Conservation (phyloP, 2,797 vertebrate species). For the Sphenodon punctatus region DNA sequence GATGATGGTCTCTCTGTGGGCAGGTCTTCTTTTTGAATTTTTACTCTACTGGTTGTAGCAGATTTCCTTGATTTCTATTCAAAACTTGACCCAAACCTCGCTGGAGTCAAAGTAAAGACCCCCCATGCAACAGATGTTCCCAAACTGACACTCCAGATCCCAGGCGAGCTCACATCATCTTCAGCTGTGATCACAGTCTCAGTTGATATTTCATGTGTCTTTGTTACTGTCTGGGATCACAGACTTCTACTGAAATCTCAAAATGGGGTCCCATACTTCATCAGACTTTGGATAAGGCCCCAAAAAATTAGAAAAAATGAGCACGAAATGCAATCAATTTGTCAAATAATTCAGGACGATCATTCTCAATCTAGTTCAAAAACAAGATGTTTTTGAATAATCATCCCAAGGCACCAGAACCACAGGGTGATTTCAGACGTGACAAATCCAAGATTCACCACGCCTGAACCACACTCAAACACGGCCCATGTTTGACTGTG, state of each 20-base stretch:
- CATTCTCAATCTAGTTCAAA: background rate
- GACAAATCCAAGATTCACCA: no score
- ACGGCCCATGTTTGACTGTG: no score
- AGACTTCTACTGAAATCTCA: no score
- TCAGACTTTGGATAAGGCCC: background rate
- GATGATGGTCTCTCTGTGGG: no score
- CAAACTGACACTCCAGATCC: no score
- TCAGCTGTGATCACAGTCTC: no score
- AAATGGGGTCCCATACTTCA: no score
- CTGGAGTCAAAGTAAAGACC: background rate
- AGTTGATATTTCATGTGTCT: no score
- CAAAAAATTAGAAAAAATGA: background rate
- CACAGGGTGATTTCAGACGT: background rate
- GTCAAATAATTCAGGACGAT: background rate
- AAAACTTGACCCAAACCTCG: background rate
- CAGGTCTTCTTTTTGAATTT: background rate
- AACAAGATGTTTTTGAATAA: no score
- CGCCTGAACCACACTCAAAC: rapidly evolving
- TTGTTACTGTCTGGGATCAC: no score
- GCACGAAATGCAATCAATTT: background rate
- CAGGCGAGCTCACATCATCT: no score
- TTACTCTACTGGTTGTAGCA: background rate
- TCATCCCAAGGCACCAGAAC: background rate
- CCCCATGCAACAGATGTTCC: no score
- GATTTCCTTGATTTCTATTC: background rate